Percentiles rank a stretch among this genome's conserved stretches.
These are phyloP conservation scores for Centropus bengalensis DNA, from an alignment of 2,113 vertebrate genomes.

Conservation along the genomic window DNA sequence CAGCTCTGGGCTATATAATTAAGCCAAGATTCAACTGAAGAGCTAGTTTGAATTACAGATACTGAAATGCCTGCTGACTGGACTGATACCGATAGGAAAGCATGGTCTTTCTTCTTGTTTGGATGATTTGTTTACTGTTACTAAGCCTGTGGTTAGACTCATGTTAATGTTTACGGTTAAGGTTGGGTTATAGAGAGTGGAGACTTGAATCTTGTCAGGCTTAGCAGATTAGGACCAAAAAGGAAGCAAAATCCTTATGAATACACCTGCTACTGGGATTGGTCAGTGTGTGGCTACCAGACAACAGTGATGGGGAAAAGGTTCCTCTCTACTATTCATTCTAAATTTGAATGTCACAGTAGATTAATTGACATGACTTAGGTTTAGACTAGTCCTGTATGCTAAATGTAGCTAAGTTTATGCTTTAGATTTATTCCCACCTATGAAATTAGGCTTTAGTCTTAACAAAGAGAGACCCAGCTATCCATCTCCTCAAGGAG, in stretches of 20 bases:
- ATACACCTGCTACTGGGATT: not conserved
- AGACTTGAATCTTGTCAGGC: not conserved
- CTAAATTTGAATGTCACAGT: not conserved
- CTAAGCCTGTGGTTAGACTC: not conserved
- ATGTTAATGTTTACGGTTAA: not conserved
- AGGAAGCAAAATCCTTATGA: not conserved
- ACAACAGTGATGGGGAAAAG: not conserved
- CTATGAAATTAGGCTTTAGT: not conserved
- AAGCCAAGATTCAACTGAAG: not conserved
- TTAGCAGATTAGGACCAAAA: not conserved
- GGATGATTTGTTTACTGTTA: not conserved
- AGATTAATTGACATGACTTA: not conserved
- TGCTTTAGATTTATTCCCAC: not conserved
- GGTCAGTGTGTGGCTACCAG: not conserved
- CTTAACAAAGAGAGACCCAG: not conserved
- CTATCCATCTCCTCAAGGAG: not conserved
- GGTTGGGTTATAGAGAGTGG: not conserved
- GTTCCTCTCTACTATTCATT: not conserved
- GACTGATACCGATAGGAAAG: not conserved
- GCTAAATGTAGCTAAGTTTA: not conserved
- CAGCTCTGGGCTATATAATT: not conserved
- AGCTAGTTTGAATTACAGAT: not conserved
- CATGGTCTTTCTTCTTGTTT: slow-evolving; percentile 4
- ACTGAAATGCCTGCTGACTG: not conserved
- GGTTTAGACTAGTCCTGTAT: not conserved